Conservation (phyloP, 1,140 invertebrate genomes). For the Palaemon carinicauda region DNA sequence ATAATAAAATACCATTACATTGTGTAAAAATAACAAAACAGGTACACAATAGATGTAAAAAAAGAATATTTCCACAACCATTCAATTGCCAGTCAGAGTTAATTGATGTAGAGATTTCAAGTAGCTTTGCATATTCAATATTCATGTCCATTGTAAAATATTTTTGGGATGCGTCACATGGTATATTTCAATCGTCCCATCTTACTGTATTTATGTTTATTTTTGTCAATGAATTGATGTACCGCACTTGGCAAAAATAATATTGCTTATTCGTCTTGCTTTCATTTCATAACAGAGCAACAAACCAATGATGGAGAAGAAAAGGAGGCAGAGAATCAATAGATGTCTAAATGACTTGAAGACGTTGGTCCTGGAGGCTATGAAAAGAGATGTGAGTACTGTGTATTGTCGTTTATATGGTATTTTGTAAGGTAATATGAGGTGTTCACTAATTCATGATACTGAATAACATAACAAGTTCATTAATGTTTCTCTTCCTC, state of each 20-base stretch:
- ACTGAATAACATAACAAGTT: conserved; percentile 62
- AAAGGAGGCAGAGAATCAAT: conserved; percentile 88
- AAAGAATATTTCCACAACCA: no score
- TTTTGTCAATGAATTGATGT: no score
- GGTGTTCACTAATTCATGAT: conserved; percentile 67
- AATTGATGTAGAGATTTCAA: no score
- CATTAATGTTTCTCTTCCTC: background rate
- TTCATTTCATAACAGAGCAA: conserved; percentile 29
- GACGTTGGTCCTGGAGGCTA: conserved; percentile 63
- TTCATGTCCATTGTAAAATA: no score
- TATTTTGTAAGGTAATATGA: conserved; percentile 83
- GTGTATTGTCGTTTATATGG: background rate
- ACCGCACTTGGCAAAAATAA: no score
- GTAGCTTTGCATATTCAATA: background rate
- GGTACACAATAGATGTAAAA: no score
- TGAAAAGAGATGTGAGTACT: conserved; percentile 69
- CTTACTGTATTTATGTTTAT: background rate
- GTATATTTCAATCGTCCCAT: background rate
- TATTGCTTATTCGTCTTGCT: no score
- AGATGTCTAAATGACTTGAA: conserved; percentile 92
- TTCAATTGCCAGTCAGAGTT: no score
- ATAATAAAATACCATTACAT: no score
- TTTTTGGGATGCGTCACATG: no score
- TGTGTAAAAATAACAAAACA: no score
- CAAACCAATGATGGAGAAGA: conserved; percentile 56